phyloP scores from a whole-genome alignment of 2,113 vertebrate genomes.

The Phoenicopterus ruber region DNA sequence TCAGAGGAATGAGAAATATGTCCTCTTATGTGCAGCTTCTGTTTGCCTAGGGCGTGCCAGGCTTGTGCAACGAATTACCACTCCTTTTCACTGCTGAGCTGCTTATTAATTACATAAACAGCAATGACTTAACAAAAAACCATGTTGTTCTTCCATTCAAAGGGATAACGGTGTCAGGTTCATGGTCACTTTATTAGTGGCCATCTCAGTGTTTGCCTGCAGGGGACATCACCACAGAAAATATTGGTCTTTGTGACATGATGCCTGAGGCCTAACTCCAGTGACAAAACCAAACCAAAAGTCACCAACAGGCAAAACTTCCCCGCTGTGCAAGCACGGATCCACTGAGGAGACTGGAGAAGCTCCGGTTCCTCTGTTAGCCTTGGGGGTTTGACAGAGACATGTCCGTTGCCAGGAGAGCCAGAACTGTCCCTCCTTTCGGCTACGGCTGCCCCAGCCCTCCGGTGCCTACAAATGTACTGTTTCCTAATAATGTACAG shows the following conservation, averaged over 20 bases:
- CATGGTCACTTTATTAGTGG: not conserved
- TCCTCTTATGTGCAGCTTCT: not conserved
- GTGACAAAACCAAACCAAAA: not conserved
- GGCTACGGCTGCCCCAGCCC: not conserved
- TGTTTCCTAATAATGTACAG: fast-evolving
- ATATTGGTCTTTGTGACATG: not conserved
- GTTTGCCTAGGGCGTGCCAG: not conserved
- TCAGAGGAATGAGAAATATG: not conserved
- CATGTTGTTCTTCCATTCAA: not conserved
- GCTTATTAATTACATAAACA: not conserved
- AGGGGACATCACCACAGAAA: not conserved
- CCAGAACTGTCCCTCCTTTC: not conserved
- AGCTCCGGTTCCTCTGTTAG: not conserved
- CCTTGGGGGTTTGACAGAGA: not conserved
- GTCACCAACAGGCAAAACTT: not conserved
- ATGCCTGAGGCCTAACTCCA: not conserved
- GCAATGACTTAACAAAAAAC: not conserved
- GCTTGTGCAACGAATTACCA: not conserved
- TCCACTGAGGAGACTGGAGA: not conserved
- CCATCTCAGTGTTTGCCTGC: not conserved
- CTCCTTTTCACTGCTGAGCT: not conserved
- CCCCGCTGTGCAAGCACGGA: fast-evolving
- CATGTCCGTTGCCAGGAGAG: fast-evolving
- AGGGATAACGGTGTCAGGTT: not conserved
- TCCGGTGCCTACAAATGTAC: not conserved